phyloP scores from a whole-genome alignment of 2,113 vertebrate species.

The Elgaria multicarinata region DNA sequence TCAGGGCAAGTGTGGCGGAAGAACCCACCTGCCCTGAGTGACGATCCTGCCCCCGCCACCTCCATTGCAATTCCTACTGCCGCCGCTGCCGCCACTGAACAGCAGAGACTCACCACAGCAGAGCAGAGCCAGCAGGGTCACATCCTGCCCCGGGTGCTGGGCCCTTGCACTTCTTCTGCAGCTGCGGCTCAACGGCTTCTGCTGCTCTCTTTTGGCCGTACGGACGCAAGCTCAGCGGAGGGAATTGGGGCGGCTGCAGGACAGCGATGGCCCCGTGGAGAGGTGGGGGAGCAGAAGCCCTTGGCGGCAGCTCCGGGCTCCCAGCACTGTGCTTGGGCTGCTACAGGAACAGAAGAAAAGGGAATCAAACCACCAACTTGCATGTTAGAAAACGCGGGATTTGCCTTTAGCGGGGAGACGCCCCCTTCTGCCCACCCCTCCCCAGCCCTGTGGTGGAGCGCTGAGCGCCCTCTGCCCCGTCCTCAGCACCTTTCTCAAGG shows the following conservation, averaged over 20 bases:
- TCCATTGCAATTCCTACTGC: no score
- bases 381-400: no score
- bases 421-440: no score
- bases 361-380: no score
- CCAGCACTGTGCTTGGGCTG: not conserved
- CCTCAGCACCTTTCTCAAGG: no score
- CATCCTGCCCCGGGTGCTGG: not conserved
- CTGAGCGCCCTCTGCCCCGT: no score
- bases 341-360: not conserved
- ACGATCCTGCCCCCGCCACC: not conserved
- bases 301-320: not conserved
- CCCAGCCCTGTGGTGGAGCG: no score
- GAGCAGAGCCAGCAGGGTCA: not conserved
- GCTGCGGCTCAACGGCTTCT: not conserved
- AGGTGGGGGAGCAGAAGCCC: not conserved
- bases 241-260: not conserved
- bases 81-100: no score
- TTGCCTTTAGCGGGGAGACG: no score
- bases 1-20: no score
- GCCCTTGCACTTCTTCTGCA: slow-evolving; percentile 1
- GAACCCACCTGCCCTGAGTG: no score
- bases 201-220: not conserved
- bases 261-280: not conserved
- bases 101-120: not conserved
- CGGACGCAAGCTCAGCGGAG: not conserved